Base-by-base conservation (phyloP, 2,888 invertebrate species). In the Drosophila trichaetosa region DNA sequence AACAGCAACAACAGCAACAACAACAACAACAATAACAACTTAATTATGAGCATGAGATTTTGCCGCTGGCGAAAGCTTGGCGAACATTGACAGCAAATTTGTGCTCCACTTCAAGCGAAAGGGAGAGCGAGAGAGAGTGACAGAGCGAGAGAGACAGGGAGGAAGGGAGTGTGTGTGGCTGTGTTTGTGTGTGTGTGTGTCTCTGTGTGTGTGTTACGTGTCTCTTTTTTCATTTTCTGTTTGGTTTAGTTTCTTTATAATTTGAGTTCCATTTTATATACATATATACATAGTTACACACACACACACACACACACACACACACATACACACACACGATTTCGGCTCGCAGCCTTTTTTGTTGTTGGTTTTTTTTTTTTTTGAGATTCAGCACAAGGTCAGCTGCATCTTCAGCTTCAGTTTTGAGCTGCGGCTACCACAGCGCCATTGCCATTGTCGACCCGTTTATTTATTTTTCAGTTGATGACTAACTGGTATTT, bases 321-420 rank as follows among this genome's bases (percentile, higher is more conserved):
- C 21, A 46, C 21, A 27, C 2, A 38, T 1, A 2, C 21, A 21
- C 46, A 24, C 7, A 24, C 21, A 46, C 42, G 42, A 5, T 52
- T 67, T 72, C 33, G 60, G 63, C 52, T 53, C 57, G 36, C 57
- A 70, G 70, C 73, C 13, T 42, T 80, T 64, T 69, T 66, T 62
- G 59, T 57, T 51, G 31, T n/a, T 29, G 10, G 0, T 73, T 52
- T 54, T 68, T 69, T 24, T 24, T 52, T 21, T 31, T 31, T 53
- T 24, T 48, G 48, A 79, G 82, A 85, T 89, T 89, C 85, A 84
- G 85, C 85, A 89, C 85, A 85, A 85, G 85, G 85, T 89, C 89
- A 82, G 85, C 89, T 89, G 85, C 85, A 85, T 85, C 89, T 89
- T 87, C 84, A 80, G 87, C 64, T 33, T 18, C 51, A 57, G 42